phyloP scores from a whole-genome alignment of 1,140 invertebrate species.

The Phymastichus coffea region DNA sequence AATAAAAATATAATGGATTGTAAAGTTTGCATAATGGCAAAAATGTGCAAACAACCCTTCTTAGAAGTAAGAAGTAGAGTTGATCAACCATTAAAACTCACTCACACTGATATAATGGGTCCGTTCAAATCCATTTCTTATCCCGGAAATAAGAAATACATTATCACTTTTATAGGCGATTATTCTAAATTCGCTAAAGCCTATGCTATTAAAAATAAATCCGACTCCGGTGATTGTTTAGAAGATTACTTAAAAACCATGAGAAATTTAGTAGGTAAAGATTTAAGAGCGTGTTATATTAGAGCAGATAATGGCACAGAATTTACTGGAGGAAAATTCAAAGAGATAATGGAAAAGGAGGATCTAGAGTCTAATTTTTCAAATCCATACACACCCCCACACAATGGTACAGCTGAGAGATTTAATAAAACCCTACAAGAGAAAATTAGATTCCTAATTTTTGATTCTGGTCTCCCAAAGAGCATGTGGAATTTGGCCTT shows the following conservation, averaged over 20 bases:
- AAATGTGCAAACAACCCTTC: conserved; percentile 14
- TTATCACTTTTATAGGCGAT: conserved; percentile 17
- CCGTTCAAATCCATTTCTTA: conserved; percentile 13
- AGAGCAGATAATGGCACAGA: not conserved
- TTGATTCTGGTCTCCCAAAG: conserved; percentile 19
- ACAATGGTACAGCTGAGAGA: conserved; percentile 33
- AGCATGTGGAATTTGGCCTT: conserved; percentile 41
- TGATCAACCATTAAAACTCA: conserved; percentile 2
- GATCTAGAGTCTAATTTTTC: not conserved
- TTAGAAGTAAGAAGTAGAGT: conserved; percentile 7
- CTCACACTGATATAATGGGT: conserved; percentile 27
- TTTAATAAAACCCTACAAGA: conserved; percentile 2
- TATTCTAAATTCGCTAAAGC: conserved; percentile 9
- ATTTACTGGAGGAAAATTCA: not conserved
- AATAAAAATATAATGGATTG: conserved; percentile 23
- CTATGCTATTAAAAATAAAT: conserved; percentile 5
- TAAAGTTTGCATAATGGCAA: conserved; percentile 18
- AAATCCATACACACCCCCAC: conserved; percentile 26
- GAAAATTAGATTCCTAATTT: not conserved
- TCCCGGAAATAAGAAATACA: conserved; percentile 6
- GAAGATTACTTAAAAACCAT: conserved; percentile 1
- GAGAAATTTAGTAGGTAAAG: conserved; percentile 1
- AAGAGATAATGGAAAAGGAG: not conserved
- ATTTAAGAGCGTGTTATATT: not conserved
- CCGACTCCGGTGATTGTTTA: not conserved